Evolutionary conservation across 2,113 vertebrate species (phyloP), one percentile per base, ranked within the genome.

Genomic region (Coptodon rendalli): DNA sequence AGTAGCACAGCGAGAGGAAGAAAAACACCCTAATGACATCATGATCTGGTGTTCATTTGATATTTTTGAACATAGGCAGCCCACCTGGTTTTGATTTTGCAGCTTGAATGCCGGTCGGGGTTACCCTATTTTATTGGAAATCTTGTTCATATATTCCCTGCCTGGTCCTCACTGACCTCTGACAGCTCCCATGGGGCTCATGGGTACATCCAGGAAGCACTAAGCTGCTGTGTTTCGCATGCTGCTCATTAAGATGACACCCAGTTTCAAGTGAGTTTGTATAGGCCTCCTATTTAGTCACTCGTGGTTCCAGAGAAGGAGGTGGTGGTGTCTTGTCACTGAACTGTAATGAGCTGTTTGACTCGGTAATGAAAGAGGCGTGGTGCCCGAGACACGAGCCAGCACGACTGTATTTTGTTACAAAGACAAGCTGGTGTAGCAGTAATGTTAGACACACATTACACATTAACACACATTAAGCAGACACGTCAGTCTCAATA

Each of bases 121-220:
- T 96, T 96, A 94, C 95, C 93, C 94, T 94, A 91, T 96, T 97
- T 97, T 97, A 96, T 97, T 96, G 95, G 96, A 97, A 96, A 95
- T 91, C 95, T 86, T 93, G 95, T 97, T 96, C 95, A 82, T 96
- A 94, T 97, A 96, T 97, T 96, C 96, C 84, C 95, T 92, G 93
- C 92, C 92, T 89, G 13, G 84, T 96, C 92, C 93, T 94, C 84
- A 88, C 94, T 92, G 95, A 97, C 96, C 92, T 96, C 95, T 95
- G 94, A 96, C 94, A 94, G 91, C 88, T 96, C 95, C 94, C 96
- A 91, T 87, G 96, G 95, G 97, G 93, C 93, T 96, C 91, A 78
- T 94, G 87, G 93, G 94, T 91, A 94, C 89, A 91, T 95, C 95
- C 87, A 95, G 79, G 90, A 93, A 95, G 80, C 52, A 12, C 88